A percentile compares a stretch with the other conserved stretches of the same genome.
Evolutionary conservation across 2,113 vertebrate species (phyloP).

Genomic region (Girardinichthys multiradiatus): DNA sequence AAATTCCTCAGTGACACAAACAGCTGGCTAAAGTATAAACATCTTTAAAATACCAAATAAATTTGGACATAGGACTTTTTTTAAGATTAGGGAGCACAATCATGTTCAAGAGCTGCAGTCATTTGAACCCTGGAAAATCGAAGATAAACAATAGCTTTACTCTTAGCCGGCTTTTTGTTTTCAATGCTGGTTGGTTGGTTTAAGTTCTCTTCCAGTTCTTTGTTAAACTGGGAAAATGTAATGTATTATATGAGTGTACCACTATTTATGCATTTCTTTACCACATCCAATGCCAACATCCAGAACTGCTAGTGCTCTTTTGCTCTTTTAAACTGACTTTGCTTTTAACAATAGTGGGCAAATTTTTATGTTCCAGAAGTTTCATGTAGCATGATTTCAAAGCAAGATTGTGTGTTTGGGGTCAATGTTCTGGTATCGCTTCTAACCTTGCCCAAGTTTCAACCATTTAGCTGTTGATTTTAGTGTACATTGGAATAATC

Average conservation of each 20-base stretch:
- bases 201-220: conserved; percentile 5
- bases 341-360: background rate
- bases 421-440: no score
- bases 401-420: no score
- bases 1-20: background rate
- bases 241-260: no score
- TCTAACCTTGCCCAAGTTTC: no score
- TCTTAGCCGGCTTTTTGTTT: conserved; percentile 25
- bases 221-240: background rate
- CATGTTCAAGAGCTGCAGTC: background rate
- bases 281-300: no score
- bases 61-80: no score
- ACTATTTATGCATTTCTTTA: no score
- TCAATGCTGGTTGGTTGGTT: background rate
- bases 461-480: no score
- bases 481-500: no score
- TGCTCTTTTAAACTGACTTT: background rate
- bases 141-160: conserved; percentile 2
- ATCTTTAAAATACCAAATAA: background rate
- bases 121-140: background rate
- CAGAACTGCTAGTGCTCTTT: no score
- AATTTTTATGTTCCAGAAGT: background rate
- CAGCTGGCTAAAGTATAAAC: background rate
- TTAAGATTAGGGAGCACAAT: background rate
- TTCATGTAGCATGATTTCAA: background rate